Base-by-base conservation (phyloP, 1,140 invertebrate genomes). In the Drosophila sproati region DNA sequence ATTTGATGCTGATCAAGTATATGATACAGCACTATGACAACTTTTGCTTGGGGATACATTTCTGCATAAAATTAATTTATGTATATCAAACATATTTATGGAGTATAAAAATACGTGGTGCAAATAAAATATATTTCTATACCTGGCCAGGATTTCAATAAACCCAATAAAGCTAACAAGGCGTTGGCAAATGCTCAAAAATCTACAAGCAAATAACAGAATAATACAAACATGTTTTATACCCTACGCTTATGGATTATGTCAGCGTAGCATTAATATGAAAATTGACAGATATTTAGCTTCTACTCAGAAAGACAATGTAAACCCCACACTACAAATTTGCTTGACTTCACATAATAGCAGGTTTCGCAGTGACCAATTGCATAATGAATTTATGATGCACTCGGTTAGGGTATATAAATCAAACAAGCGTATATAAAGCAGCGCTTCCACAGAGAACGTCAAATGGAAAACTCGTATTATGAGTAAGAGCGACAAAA, bases 71-170 rank as follows among this genome's bases (percentile, higher is more conserved):
- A 41, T 43, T 4, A 43, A 59, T 8, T n/a, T 57, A 57, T 57
- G 7, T 43, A 35, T 45, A n/a, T 35, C 34, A 37, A 34, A 73
- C 39, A 67, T 57, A 57, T 54, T 59, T 67, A 55, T 20, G 20
- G 20, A 20, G 20, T 20, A 20, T 39, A 54, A n/a, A 68, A 68
- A 66, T 59, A 34, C 41, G 7, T 59, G 29, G 31, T 20, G 47
- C 39, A 67, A 66, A 73, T 67, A 67, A 67, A 72, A 43, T 5
- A 20, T 37, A 52, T 50, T 73, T 62, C 60, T 60, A 61, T 66
- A 70, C 12, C 66, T 39, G 57, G n/a, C 56, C 43, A 29, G 54
- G 35, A 70, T 31, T 41, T 51, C 50, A 74, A 70, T 32, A 56
- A 74, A 70, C 41, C 41, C 50, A 62, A 68, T 20, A 43, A 39